Base-by-base conservation (phyloP, 2,113 vertebrate species). In the Hucho hucho region DNA sequence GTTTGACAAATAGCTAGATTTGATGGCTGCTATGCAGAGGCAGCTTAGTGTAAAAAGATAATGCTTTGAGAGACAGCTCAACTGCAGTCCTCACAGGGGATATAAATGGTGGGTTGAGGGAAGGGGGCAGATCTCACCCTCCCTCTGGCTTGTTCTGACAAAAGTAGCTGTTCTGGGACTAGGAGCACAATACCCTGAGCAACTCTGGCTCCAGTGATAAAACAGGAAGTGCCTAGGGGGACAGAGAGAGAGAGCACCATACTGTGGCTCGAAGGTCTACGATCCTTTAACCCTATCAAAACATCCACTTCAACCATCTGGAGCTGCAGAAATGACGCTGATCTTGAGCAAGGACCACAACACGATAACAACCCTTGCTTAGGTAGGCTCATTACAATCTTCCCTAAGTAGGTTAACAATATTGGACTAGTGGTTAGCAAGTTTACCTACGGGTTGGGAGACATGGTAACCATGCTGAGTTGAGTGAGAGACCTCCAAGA, bases 131-230 rank as follows among this genome's bases (percentile, higher is more conserved):
- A 37, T 6, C n/a, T 1, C 3, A 32, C 22, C 20, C 20, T 18
- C 49, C 5, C 25, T 67, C 32, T 67, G 9, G 76, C 24, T 56
- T 29, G n/a, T 18, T 73, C 58, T 73, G 20, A 46, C 71, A 73
- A 63, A 64, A 64, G 24, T 4, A 72, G 28, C 13, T 5, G 26
- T 24, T n/a, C 20, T 24, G 32, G 25, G 66, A 43, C 29, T 37
- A 7, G 32, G 32, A 46, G 32, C 18, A 28, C 29, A 61, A n/a
- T 16, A 37, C 20, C n/a, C 37, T 28, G 18, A 53, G 58, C 3
- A 61, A 22, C 18, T 61, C 58, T 61, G 20, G 20, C 28, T 7
- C 12, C 32, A 43, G 4, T 46, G 37, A 46, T 24, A 11, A 69
- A 11, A 69, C 12, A 46, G 43, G 28, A 63, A 25, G 64, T 18